Base-by-base conservation (phyloP, 2,888 invertebrate species). In the Encarsia formosa region DNA sequence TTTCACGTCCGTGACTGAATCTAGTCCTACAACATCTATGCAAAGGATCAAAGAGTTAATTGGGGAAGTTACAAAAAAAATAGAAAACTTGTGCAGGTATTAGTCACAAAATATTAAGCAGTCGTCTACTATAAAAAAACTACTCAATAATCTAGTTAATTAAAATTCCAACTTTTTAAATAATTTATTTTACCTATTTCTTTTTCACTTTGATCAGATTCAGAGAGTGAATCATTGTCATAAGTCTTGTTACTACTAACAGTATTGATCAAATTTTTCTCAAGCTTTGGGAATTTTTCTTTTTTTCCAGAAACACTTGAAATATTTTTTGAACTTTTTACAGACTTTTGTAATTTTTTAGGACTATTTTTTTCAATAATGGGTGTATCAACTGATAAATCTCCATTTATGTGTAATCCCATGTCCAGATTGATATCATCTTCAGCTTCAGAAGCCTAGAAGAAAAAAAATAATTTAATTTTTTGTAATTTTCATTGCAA, bases 361-460 rank as follows among this genome's bases (percentile, higher is more conserved):
- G n/a, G n/a, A n/a, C n/a, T n/a, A n/a, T n/a, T n/a, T n/a, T n/a
- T n/a, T n/a, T n/a, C n/a, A n/a, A n/a, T n/a, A n/a, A n/a, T n/a
- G n/a, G n/a, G n/a, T n/a, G n/a, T n/a, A n/a, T n/a, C n/a, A n/a
- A n/a, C n/a, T n/a, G n/a, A n/a, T n/a, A n/a, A 11, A 52, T 61
- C 59, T 39, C 61, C 59, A 38, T 58, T 57, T 32, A 65, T 42
- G 41, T 57, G 62, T 38, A 68, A 19, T 15, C 63, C 63, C 46
- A 57, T 51, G 39, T 48, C 53, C 29, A 57, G 43, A 31, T 50
- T 53, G 2, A 72, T 67, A 42, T 70, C 70, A 52, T 73, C 73
- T 19, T 69, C 69, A 51, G 67, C 62, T 42, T 71, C 71, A 3
- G 68, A 66, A 34, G 68, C 63, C 70, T 71, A 37, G 8, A 52